These are phyloP conservation scores for Chloropsis hardwickii DNA, from an alignment of 2,113 vertebrate genomes.

Conservation along the genomic window DNA sequence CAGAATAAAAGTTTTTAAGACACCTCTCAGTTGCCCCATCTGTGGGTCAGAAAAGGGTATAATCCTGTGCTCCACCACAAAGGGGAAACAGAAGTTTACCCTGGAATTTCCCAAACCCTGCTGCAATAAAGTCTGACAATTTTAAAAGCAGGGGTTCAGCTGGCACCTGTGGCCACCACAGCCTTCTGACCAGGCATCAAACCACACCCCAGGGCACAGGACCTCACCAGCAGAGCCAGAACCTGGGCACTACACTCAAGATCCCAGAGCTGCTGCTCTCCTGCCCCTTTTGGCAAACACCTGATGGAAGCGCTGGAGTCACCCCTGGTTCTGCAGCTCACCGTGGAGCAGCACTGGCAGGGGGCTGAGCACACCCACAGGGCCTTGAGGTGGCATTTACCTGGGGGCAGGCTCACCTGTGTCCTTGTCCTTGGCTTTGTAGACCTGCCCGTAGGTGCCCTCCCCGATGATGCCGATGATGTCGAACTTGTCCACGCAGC, in stretches of 20 bases:
- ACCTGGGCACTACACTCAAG: neutral
- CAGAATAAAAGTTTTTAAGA: neutral
- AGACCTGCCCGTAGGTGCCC: conserved; percentile 97
- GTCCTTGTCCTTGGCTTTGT: conserved; percentile 98
- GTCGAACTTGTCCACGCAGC: conserved; percentile 97
- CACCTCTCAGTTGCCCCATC: neutral
- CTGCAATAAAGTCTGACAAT: too few species aligned
- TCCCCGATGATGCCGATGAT: conserved; percentile 98
- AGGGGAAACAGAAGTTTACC: neutral
- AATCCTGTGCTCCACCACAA: neutral
- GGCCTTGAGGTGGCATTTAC: neutral
- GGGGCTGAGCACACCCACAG: neutral
- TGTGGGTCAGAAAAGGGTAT: neutral
- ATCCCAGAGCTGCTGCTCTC: neutral
- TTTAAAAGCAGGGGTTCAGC: neutral
- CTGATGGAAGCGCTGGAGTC: neutral
- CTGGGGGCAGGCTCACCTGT: conserved; percentile 76
- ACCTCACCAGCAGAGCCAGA: neutral
- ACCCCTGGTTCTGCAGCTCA: neutral
- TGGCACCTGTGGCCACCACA: too few species aligned
- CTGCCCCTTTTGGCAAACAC: neutral
- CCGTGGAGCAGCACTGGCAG: neutral
- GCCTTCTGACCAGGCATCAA: accelerated
- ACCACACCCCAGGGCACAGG: accelerated
- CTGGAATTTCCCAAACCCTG: neutral